Percentiles rank a stretch among this genome's conserved stretches.
Evolutionary conservation across 2,113 vertebrate genomes (phyloP).

Genomic region (Alexandromys fortis): DNA sequence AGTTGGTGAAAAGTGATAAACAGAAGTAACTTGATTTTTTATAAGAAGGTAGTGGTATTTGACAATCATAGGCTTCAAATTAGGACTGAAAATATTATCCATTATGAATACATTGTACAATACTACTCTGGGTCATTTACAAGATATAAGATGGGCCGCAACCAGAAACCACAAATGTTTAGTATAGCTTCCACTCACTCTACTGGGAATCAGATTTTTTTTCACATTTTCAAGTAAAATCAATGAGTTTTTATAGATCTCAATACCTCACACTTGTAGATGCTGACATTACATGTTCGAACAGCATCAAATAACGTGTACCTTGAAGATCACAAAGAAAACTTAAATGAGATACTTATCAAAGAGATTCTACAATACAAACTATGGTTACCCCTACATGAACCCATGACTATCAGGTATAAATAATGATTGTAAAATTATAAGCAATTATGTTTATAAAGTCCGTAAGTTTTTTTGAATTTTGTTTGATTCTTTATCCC

Average conservation of each 20-base stretch:
- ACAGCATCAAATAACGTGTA: not conserved
- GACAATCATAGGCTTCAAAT: not conserved
- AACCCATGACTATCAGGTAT: not conserved
- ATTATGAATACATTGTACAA: not conserved
- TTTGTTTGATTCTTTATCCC: not conserved
- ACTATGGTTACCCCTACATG: not conserved
- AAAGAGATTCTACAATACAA: not conserved
- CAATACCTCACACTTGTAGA: not conserved
- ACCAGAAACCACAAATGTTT: not conserved
- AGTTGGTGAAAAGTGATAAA: not conserved
- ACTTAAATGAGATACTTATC: not conserved
- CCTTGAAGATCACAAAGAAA: not conserved
- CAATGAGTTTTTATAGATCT: not conserved
- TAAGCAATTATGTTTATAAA: slow-evolving; percentile 17
- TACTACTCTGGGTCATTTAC: not conserved
- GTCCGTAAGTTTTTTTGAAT: not conserved
- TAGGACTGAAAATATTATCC: not conserved
- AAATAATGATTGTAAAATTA: not conserved
- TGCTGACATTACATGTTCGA: not conserved
- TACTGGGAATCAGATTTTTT: not conserved
- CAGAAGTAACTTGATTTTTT: not conserved
- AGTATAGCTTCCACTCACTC: not conserved
- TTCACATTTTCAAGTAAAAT: slow-evolving; percentile 1
- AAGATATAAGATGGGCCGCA: not conserved
- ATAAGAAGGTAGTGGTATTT: not conserved